Percentiles rank a stretch among this genome's conserved stretches.
These are phyloP conservation scores for Microcebus jonahi DNA, from an alignment of 2,113 vertebrate genomes.

Conservation along the genomic window DNA sequence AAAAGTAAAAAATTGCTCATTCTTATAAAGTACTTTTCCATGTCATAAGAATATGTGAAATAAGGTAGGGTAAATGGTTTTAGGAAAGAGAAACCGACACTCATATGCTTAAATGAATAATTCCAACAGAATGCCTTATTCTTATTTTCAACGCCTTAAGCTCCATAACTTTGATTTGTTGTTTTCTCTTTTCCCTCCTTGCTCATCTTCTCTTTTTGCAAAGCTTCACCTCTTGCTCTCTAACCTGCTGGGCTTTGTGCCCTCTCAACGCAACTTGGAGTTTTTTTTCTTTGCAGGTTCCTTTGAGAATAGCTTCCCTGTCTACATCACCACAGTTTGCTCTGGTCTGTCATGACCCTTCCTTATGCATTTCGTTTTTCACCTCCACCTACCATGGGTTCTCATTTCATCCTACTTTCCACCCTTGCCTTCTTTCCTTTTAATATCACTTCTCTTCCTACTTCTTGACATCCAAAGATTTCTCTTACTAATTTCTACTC, in stretches of 20 bases:
- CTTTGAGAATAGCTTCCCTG: neutral
- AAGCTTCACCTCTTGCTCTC: neutral
- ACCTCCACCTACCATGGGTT: neutral
- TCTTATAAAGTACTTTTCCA: neutral
- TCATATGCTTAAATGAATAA: neutral
- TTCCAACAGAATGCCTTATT: neutral
- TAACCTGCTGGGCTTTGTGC: neutral
- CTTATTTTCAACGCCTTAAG: neutral
- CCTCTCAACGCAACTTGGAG: neutral
- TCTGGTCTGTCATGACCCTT: neutral
- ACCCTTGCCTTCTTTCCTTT: neutral
- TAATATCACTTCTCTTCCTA: neutral
- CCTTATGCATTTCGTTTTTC: neutral
- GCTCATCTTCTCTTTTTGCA: neutral
- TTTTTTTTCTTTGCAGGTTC: neutral
- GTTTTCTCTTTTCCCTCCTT: neutral
- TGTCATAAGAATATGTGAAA: neutral
- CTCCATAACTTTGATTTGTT: neutral
- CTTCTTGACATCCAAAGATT: conserved; percentile 22
- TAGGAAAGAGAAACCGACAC: neutral
- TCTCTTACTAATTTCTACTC: conserved; percentile 21
- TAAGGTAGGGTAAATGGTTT: neutral
- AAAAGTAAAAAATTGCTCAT: neutral
- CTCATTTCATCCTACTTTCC: neutral
- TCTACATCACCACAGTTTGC: neutral